Conservation (phyloP, 1,140 invertebrate genomes). For the Meteorus sp. region DNA sequence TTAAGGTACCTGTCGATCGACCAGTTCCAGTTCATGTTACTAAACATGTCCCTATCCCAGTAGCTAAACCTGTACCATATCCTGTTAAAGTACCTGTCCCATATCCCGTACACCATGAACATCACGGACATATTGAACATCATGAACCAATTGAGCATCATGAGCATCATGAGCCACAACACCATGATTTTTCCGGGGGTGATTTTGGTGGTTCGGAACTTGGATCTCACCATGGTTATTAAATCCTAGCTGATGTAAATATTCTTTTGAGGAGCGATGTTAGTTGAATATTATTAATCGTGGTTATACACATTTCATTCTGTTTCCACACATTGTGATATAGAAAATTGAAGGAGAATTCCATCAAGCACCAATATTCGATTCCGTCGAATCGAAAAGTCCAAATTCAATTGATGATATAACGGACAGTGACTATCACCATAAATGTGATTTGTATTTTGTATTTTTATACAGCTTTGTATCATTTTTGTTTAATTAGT, state of each 20-base stretch:
- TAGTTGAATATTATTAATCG: slow-evolving; percentile 18
- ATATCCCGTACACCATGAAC: slow-evolving; percentile 55
- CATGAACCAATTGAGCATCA: too few species aligned
- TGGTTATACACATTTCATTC: not conserved
- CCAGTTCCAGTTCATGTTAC: slow-evolving; percentile 39
- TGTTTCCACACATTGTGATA: too few species aligned
- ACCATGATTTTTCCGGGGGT: slow-evolving; percentile 33
- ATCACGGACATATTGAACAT: slow-evolving; percentile 34
- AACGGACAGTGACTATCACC: too few species aligned
- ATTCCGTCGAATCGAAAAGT: not conserved
- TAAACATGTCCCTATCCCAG: slow-evolving; percentile 43
- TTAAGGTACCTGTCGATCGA: slow-evolving; percentile 36
- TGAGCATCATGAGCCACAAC: slow-evolving; percentile 34
- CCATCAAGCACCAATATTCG: not conserved
- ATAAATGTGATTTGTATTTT: slow-evolving; percentile 21
- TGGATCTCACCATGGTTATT: slow-evolving; percentile 35
- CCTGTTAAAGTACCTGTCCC: slow-evolving; percentile 49
- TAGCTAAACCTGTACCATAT: slow-evolving; percentile 44
- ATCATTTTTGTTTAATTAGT: slow-evolving; percentile 42
- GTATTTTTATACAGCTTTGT: too few species aligned
- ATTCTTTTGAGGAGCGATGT: slow-evolving; percentile 39
- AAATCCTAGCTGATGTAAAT: too few species aligned
- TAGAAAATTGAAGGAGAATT: not conserved
- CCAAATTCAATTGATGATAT: too few species aligned
- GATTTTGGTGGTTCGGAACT: slow-evolving; percentile 32